Conservation (phyloP, 2,888 invertebrate species). For the Geophilus truncorum region DNA sequence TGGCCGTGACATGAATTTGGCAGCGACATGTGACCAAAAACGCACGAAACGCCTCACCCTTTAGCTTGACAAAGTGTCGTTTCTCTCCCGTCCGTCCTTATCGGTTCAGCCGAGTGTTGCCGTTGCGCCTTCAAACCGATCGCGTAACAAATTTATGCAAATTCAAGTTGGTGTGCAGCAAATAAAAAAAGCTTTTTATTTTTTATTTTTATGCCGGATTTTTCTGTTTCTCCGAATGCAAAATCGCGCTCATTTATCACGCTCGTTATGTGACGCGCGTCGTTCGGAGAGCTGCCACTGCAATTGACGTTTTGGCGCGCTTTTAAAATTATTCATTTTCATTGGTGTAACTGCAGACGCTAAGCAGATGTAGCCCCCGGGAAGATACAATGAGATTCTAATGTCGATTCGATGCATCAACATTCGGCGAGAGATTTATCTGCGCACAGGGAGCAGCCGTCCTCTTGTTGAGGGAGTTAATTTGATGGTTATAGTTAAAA, state of each 20-base stretch:
- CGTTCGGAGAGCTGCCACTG: neutral
- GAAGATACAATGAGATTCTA: slow-evolving; percentile 16
- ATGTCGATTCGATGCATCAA: slow-evolving; percentile 12
- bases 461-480: neutral
- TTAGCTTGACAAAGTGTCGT: slow-evolving; percentile 16
- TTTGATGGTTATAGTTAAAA: slow-evolving; percentile 14
- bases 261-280: neutral
- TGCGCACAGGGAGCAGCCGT: neutral
- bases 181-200: neutral
- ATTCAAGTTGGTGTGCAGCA: neutral
- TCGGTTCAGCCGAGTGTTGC: neutral
- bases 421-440: neutral
- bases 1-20: slow-evolving; percentile 20
- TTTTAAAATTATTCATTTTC: slow-evolving; percentile 20
- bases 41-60: slow-evolving; percentile 5
- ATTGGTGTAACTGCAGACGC: neutral
- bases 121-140: neutral
- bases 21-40: neutral
- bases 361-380: slow-evolving; percentile 3
- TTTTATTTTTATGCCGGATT: neutral
- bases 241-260: neutral
- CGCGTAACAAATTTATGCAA: slow-evolving; percentile 5
- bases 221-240: neutral
- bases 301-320: neutral
- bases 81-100: neutral